Percentiles rank a stretch among this genome's conserved stretches.
phyloP scores from a whole-genome alignment of 2,113 vertebrate genomes.

The Puntigrus tetrazona region DNA sequence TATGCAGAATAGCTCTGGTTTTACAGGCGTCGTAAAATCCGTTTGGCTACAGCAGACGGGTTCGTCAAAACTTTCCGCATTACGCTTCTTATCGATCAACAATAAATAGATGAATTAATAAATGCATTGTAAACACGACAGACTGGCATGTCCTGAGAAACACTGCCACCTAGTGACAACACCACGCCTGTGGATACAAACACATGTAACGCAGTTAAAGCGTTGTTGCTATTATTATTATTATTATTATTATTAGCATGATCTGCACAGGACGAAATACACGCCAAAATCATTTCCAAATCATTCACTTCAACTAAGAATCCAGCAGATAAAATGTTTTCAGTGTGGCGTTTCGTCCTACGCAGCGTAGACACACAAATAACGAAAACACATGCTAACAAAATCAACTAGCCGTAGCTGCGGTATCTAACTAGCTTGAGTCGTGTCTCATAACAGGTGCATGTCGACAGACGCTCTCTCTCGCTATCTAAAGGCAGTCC shows the following conservation, averaged over 20 bases:
- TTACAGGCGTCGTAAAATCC: conserved; percentile 11
- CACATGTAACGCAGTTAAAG: too few species aligned
- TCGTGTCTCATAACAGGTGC: background rate
- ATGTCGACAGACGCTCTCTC: background rate
- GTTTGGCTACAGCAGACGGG: background rate
- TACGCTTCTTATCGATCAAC: conserved; percentile 9
- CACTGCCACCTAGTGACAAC: conserved; percentile 44
- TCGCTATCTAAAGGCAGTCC: background rate
- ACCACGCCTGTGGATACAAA: background rate
- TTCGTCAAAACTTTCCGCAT: conserved; percentile 1
- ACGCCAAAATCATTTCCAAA: background rate
- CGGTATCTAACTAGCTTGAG: background rate
- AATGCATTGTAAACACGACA: background rate
- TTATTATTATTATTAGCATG: background rate
- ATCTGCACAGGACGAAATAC: background rate
- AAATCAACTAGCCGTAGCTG: background rate
- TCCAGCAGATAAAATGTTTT: background rate
- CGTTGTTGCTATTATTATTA: too few species aligned
- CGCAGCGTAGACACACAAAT: too few species aligned
- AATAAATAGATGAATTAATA: conserved; percentile 27
- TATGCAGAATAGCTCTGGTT: conserved; percentile 2
- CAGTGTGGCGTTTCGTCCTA: background rate
- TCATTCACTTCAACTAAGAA: background rate
- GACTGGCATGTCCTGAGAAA: background rate
- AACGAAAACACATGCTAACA: too few species aligned